A percentile compares a stretch with the other conserved stretches of the same genome.
Conservation (phyloP, 2,113 vertebrate genomes). For the Rhinolophus sinicus region DNA sequence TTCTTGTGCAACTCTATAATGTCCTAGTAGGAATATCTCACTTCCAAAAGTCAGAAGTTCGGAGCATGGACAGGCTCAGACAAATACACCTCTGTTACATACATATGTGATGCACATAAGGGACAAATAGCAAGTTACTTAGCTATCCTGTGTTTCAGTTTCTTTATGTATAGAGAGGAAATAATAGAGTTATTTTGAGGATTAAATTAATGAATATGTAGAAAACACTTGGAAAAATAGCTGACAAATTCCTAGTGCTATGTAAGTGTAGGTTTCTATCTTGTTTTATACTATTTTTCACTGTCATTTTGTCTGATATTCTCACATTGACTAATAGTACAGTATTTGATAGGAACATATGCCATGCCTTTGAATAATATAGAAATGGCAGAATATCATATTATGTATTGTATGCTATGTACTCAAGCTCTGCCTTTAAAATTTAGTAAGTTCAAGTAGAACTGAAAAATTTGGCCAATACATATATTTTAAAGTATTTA, state of each 20-base stretch:
- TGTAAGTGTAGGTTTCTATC: background rate
- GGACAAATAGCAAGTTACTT: background rate
- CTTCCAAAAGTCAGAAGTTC: background rate
- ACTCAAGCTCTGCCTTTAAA: background rate
- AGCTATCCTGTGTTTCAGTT: background rate
- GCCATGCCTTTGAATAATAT: background rate
- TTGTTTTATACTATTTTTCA: slow-evolving; percentile 12
- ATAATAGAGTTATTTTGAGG: background rate
- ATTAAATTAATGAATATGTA: slow-evolving; percentile 22
- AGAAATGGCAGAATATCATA: background rate
- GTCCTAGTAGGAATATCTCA: background rate
- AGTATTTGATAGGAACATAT: background rate
- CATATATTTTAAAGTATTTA: background rate
- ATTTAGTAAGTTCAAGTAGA: background rate
- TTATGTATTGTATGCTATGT: background rate
- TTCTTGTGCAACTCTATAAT: background rate
- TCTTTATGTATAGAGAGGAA: background rate
- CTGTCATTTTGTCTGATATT: background rate
- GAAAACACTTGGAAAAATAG: background rate
- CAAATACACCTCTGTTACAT: background rate
- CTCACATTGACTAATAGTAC: background rate
- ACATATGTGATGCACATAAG: background rate
- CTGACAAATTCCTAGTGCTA: background rate
- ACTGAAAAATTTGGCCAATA: background rate
- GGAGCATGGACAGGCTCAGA: background rate